Evolutionary conservation across 2,797 vertebrate genomes (phyloP).

Genomic region (Spheniscus humboldti): DNA sequence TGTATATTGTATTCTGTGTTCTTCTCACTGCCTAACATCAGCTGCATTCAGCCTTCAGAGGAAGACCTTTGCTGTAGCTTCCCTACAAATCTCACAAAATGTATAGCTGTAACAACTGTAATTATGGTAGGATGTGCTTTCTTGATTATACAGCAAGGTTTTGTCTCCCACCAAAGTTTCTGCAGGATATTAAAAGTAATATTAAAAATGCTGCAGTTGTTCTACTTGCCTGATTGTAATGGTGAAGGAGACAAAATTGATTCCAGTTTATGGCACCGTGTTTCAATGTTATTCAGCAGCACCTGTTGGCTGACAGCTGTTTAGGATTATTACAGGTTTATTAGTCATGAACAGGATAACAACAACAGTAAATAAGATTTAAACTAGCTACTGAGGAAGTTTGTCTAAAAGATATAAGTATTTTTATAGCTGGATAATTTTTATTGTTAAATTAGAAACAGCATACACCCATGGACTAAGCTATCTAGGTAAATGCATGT

Average conservation of each 20-base stretch:
- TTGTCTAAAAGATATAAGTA: background rate
- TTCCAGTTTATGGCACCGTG: background rate
- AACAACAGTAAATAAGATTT: conserved; percentile 49
- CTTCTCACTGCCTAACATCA: background rate
- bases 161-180: conserved; percentile 34
- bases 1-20: background rate
- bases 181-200: conserved; percentile 52
- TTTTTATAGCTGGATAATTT: background rate
- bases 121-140: background rate
- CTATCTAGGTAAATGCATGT: background rate
- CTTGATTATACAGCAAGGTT: conserved; percentile 7
- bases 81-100: conserved; percentile 30
- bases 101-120: background rate
- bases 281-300: background rate
- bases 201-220: conserved; percentile 48
- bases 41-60: conserved; percentile 9
- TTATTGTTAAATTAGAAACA: background rate
- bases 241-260: conserved; percentile 35
- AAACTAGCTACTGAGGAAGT: background rate
- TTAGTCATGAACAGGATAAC: conserved; percentile 26
- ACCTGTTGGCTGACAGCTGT: conserved; percentile 60
- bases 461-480: background rate
- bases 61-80: conserved; percentile 42
- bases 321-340: conserved; percentile 49
- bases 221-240: background rate